Evolutionary conservation across 1,140 invertebrate genomes (phyloP).

Genomic region (Bombus cullumanus): DNA sequence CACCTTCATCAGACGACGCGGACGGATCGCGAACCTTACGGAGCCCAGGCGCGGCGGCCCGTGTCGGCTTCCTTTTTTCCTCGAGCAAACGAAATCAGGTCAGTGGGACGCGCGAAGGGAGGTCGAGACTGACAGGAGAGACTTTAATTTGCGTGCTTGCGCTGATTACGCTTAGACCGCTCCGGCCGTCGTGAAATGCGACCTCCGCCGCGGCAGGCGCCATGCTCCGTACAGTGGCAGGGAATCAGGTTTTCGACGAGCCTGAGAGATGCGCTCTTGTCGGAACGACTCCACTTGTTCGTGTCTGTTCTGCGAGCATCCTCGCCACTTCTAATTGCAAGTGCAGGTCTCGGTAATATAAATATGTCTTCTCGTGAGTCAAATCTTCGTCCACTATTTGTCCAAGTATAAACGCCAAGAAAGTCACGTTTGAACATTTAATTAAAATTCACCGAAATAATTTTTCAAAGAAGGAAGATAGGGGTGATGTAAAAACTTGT

Average conservation of each 20-base stretch:
- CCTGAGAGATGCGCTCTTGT: not conserved
- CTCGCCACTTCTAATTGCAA: not conserved
- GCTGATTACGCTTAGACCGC: conserved; percentile 61
- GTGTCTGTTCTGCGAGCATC: not conserved
- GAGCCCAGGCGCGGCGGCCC: not conserved
- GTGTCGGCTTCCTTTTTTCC: conserved; percentile 23
- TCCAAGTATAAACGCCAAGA: not conserved
- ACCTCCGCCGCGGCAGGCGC: not conserved
- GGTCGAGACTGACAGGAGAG: conserved; percentile 49
- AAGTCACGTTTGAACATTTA: not conserved
- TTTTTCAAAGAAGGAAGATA: not conserved
- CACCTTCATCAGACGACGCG: not conserved
- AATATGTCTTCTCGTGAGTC: not conserved
- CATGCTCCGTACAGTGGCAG: not conserved
- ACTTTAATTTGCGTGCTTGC: conserved; percentile 68
- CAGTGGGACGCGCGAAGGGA: conserved; percentile 72
- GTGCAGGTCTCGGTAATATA: not conserved
- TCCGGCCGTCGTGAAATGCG: conserved; percentile 42
- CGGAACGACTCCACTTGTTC: not conserved
- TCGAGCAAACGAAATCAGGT: conserved; percentile 72
- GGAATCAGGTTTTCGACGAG: conserved; percentile 23
- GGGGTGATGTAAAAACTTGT: not conserved
- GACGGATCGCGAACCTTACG: conserved; percentile 9
- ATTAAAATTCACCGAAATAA: not conserved
- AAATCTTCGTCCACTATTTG: not conserved